Conservation (phyloP, 2,113 vertebrate species). For the Xiphorhynchus elegans region DNA sequence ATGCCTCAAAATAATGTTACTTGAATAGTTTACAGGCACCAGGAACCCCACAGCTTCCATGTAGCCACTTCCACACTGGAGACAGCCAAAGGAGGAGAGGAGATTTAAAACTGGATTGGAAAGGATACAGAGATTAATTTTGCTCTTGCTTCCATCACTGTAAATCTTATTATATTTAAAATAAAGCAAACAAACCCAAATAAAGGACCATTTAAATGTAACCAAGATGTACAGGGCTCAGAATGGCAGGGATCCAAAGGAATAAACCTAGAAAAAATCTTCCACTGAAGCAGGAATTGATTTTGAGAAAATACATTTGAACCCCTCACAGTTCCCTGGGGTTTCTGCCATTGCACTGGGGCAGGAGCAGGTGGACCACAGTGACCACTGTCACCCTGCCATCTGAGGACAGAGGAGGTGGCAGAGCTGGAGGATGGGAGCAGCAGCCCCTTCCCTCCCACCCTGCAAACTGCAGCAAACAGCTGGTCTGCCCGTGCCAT, state of each 20-base stretch:
- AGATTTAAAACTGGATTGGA: neutral
- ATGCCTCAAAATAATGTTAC: neutral
- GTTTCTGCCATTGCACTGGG: neutral
- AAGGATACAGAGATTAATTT: neutral
- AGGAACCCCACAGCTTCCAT: neutral
- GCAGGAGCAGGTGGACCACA: neutral
- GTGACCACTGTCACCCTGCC: neutral
- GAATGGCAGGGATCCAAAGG: neutral
- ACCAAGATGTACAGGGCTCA: neutral
- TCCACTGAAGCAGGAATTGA: neutral
- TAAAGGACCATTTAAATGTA: neutral
- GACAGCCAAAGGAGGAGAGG: neutral
- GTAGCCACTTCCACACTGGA: neutral
- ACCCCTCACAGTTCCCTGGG: fast-evolving
- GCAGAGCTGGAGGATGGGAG: neutral
- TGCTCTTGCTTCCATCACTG: neutral
- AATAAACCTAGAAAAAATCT: neutral
- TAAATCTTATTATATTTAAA: neutral
- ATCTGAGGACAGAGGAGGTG: neutral
- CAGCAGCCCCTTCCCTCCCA: neutral
- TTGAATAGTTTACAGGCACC: neutral
- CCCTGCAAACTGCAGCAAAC: neutral
- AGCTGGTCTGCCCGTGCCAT: neutral
- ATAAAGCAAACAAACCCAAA: neutral
- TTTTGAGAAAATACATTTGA: neutral